phyloP scores from a whole-genome alignment of 1,140 invertebrate species.

The Neoseiulus cucumeris region DNA sequence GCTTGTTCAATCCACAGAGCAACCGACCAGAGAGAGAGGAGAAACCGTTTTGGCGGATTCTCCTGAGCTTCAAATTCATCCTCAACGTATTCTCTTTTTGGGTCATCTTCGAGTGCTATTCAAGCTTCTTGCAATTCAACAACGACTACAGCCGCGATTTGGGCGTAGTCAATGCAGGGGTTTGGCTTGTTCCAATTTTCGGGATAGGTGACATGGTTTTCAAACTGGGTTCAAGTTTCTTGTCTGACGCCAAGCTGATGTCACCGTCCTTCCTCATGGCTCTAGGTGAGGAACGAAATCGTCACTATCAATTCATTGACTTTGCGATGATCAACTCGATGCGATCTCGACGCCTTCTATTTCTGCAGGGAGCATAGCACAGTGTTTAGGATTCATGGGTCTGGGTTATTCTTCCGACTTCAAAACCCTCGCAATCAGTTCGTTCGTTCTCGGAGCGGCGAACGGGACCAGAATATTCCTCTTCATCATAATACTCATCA shows the following conservation, averaged over 20 bases:
- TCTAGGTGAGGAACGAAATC: no score
- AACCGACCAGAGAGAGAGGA: background rate
- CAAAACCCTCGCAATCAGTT: background rate
- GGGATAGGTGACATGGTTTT: background rate
- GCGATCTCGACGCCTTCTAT: no score
- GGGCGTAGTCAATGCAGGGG: background rate
- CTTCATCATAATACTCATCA: slow-evolving; percentile 3
- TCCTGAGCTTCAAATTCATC: background rate
- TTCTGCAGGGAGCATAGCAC: background rate
- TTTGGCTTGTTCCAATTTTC: background rate
- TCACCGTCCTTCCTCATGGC: background rate
- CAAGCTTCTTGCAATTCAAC: background rate
- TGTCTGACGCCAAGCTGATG: background rate
- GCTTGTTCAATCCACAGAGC: no score
- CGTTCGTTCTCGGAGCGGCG: background rate
- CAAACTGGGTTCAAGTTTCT: background rate
- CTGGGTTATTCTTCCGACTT: background rate
- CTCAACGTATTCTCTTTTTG: background rate
- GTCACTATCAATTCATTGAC: no score
- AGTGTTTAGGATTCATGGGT: background rate
- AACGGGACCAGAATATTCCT: background rate
- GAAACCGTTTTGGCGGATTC: background rate
- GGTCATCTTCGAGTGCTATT: background rate
- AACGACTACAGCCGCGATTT: background rate
- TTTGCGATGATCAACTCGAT: no score